These are phyloP conservation scores for Euphonia xanthogaster DNA, from an alignment of 2,797 vertebrate species.

Conservation along the genomic window DNA sequence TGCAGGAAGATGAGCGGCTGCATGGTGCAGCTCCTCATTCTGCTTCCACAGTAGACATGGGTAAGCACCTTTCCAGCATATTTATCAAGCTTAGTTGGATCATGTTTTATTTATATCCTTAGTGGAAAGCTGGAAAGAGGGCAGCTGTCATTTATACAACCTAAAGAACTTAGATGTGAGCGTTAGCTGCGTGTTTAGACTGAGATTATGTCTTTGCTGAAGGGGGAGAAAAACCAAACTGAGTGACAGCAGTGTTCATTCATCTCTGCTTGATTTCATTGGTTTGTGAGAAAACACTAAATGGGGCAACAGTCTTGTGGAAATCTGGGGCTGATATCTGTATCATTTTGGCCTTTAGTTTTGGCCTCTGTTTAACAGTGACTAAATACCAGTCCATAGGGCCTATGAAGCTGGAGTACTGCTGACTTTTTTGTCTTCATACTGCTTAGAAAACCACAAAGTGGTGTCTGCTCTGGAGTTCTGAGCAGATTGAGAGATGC, in stretches of 20 bases:
- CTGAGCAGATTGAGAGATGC: neutral
- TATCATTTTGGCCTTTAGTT: neutral
- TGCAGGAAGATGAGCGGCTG: neutral
- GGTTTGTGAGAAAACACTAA: neutral
- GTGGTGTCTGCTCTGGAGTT: neutral
- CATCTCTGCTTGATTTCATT: neutral
- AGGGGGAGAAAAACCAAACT: neutral
- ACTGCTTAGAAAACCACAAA: neutral
- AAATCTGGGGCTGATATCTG: neutral
- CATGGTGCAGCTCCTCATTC: neutral
- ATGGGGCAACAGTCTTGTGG: neutral
- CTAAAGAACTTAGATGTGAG: neutral
- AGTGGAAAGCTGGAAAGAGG: neutral
- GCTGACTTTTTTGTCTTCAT: neutral
- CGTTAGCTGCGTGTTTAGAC: neutral
- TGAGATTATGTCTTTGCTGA: neutral
- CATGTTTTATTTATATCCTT: neutral
- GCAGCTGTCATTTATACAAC: neutral
- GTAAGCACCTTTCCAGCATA: neutral
- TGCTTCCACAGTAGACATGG: neutral
- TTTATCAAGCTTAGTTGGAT: neutral
- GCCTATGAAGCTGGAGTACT: neutral
- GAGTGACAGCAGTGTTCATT: neutral
- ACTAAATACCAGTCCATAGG: neutral
- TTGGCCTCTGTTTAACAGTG: neutral